Conservation (phyloP, 30 jellyfish, hydroid and myxozoan genomes). For the Aurelia aurita region DNA sequence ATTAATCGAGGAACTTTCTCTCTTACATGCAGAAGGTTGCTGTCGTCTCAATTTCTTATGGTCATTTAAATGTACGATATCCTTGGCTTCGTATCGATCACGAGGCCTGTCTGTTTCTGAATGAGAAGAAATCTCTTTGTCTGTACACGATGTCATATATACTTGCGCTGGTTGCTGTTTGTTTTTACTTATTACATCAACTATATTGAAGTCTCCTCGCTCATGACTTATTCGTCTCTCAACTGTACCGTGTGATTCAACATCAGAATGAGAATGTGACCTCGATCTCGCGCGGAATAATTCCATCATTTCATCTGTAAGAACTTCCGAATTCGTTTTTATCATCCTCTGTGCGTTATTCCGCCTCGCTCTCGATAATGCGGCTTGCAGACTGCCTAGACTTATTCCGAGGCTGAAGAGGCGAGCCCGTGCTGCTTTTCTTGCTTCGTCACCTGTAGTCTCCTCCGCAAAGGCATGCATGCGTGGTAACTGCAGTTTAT, state of each 20-base stretch:
- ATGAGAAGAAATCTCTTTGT: background rate
- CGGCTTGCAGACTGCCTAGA: conserved; percentile 4
- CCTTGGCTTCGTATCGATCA: too few species aligned
- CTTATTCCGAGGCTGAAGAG: background rate
- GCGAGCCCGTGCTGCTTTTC: background rate
- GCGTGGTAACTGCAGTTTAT: background rate
- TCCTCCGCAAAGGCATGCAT: background rate
- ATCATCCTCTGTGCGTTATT: background rate
- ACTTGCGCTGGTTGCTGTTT: too few species aligned
- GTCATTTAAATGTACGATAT: too few species aligned
- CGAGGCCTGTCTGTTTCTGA: background rate
- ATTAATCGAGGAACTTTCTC: background rate
- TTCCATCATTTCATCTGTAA: conserved; percentile 9
- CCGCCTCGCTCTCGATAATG: background rate
- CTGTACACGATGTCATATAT: too few species aligned
- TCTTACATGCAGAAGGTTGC: background rate
- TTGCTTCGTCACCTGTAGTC: background rate
- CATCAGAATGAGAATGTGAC: background rate
- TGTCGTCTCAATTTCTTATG: too few species aligned
- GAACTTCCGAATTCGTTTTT: background rate
- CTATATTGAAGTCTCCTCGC: background rate
- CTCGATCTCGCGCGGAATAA: background rate
- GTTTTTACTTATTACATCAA: background rate
- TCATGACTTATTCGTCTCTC: background rate
- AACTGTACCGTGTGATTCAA: background rate